These are phyloP conservation scores for Megaleporinus macrocephalus DNA, from an alignment of 2,113 vertebrate genomes.

Conservation along the genomic window DNA sequence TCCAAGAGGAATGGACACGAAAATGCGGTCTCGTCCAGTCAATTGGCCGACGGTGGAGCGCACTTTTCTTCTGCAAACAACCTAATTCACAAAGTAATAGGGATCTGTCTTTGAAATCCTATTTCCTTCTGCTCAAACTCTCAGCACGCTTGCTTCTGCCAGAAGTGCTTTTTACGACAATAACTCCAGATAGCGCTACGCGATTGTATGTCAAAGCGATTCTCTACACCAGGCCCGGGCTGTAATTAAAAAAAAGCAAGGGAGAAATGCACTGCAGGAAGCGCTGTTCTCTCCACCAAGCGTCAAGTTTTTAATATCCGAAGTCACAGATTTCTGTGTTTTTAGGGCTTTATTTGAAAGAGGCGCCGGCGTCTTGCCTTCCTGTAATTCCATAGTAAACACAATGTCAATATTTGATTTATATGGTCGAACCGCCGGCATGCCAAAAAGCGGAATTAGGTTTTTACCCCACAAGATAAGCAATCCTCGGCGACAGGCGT, in stretches of 20 bases:
- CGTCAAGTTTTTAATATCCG: slow-evolving; percentile 39
- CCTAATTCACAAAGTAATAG: slow-evolving; percentile 56
- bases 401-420: slow-evolving; percentile 60
- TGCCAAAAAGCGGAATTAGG: slow-evolving; percentile 52
- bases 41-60: slow-evolving; percentile 47
- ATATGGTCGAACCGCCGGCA: slow-evolving; percentile 50
- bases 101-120: slow-evolving; percentile 54
- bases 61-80: slow-evolving; percentile 57
- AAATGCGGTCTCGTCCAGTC: slow-evolving; percentile 58
- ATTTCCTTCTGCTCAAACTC: slow-evolving; percentile 54
- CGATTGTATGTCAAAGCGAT: slow-evolving; percentile 52
- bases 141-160: slow-evolving; percentile 46
- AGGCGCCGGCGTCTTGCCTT: slow-evolving; percentile 31
- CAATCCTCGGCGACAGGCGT: slow-evolving; percentile 52
- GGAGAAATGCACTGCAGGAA: slow-evolving; percentile 37
- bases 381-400: slow-evolving; percentile 54
- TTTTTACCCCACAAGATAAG: slow-evolving; percentile 57
- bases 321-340: slow-evolving; percentile 46
- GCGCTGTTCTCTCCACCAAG: slow-evolving; percentile 12
- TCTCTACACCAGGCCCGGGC: slow-evolving; percentile 45
- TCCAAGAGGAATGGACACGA: slow-evolving; percentile 51
- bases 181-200: slow-evolving; percentile 59
- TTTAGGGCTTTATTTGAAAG: slow-evolving; percentile 43
- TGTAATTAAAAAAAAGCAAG: slow-evolving; percentile 54
- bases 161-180: slow-evolving; percentile 56